These are phyloP conservation scores for Glomeris maerens DNA, from an alignment of 1,140 invertebrate genomes.

Conservation along the genomic window DNA sequence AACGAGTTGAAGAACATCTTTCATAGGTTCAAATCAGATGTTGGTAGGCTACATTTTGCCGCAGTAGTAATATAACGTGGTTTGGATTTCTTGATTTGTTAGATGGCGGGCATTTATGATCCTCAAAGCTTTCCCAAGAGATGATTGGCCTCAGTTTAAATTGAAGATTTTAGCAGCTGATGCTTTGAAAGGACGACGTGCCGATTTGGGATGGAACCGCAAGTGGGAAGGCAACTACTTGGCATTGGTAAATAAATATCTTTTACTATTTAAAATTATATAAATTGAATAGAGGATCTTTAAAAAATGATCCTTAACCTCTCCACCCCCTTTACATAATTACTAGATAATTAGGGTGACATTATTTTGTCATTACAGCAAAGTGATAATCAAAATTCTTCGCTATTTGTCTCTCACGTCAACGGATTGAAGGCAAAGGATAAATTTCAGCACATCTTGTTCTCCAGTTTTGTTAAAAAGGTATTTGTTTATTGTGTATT, in stretches of 20 bases:
- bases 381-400: constrained; percentile 57
- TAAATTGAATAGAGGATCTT: neutral
- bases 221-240: constrained; percentile 90
- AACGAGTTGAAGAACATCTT: constrained; percentile 27
- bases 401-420: constrained; percentile 51
- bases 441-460: constrained; percentile 47
- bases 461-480: constrained; percentile 42
- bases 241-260: constrained; percentile 34
- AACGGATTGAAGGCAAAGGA: constrained; percentile 55
- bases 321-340: constrained; percentile 7
- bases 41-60: constrained; percentile 7
- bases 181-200: constrained; percentile 53
- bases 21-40: constrained; percentile 22
- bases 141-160: constrained; percentile 70
- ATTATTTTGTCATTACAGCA: constrained; percentile 21
- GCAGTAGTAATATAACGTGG: neutral
- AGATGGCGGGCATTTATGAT: constrained; percentile 77
- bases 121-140: constrained; percentile 57
- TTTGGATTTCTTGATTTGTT: neutral
- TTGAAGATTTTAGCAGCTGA: constrained; percentile 68
- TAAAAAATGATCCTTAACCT: no score
- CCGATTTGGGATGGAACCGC: constrained; percentile 64
- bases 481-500: constrained; percentile 18
- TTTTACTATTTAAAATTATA: neutral
- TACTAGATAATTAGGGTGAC: neutral